phyloP scores from a whole-genome alignment of 2,888 invertebrate species.

The Agrochola lychnidis region DNA sequence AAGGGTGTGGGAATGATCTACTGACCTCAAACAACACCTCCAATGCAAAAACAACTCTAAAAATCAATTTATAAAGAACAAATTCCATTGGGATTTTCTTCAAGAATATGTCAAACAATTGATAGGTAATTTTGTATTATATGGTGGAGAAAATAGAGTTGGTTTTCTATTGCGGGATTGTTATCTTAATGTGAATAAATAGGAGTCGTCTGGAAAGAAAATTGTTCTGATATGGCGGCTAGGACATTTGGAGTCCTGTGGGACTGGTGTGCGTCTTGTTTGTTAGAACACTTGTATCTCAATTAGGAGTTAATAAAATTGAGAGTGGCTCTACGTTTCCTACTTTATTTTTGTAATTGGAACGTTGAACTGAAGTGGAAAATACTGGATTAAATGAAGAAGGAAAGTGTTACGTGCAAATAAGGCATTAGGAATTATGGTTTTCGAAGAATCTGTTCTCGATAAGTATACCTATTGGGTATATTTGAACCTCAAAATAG shows the following conservation, averaged over 20 bases:
- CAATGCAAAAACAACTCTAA: conserved; percentile 64
- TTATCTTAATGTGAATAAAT: conserved; percentile 79
- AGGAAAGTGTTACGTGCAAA: neutral
- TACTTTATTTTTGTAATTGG: conserved; percentile 45
- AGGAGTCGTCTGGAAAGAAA: conserved; percentile 74
- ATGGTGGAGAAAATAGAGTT: conserved; percentile 65
- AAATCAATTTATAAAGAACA: conserved; percentile 45
- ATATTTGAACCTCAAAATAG: too few relatives aligned
- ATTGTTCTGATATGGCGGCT: conserved; percentile 73
- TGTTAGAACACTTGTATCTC: conserved; percentile 61
- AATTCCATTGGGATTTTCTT: conserved; percentile 55
- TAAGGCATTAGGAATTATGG: neutral
- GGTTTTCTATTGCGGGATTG: conserved; percentile 63
- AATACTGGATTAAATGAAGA: neutral
- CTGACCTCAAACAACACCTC: conserved; percentile 74
- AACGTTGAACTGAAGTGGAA: neutral
- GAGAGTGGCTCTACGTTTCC: conserved; percentile 33
- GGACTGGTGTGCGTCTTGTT: conserved; percentile 48
- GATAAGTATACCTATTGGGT: too few relatives aligned
- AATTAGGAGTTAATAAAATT: conserved; percentile 54
- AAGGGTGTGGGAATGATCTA: conserved; percentile 73
- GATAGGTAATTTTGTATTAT: conserved; percentile 72
- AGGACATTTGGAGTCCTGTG: conserved; percentile 58
- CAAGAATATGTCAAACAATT: conserved; percentile 57
- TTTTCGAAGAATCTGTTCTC: neutral